These are phyloP conservation scores for Leptatherina wallacei DNA, from an alignment of 2,797 vertebrate genomes.

Conservation along the genomic window DNA sequence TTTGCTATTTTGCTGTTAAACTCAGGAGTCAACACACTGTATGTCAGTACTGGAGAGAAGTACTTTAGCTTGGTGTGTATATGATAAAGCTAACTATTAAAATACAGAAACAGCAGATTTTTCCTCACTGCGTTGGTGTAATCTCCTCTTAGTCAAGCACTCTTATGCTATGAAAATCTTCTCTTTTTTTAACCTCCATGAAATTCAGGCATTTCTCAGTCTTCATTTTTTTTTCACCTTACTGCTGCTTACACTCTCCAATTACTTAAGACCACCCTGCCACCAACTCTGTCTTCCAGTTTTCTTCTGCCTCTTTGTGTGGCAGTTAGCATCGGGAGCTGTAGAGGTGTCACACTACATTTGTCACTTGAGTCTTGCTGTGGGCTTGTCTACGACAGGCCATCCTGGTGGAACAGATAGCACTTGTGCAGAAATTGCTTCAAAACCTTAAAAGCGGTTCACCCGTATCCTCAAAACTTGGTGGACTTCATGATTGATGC, in stretches of 20 bases:
- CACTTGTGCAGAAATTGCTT: conserved; percentile 14
- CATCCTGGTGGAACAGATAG: conserved; percentile 26
- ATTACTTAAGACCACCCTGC: conserved; percentile 13
- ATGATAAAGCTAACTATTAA: conserved; percentile 17
- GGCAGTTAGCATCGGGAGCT: conserved; percentile 20
- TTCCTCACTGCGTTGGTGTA: not conserved
- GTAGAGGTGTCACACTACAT: conserved; percentile 42
- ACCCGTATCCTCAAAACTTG: conserved; percentile 1
- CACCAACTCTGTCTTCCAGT: not conserved
- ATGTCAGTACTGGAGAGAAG: conserved; percentile 7
- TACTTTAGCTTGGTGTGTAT: conserved; percentile 14
- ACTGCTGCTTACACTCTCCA: not conserved
- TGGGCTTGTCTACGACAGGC: conserved; percentile 22
- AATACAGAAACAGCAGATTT: conserved; percentile 14
- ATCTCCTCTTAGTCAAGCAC: conserved; percentile 1
- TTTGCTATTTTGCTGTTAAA: conserved; percentile 29
- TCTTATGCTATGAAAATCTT: not conserved
- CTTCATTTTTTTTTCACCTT: not conserved
- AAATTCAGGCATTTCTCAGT: not conserved
- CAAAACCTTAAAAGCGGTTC: conserved; percentile 1
- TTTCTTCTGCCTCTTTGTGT: conserved; percentile 16
- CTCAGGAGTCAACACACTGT: conserved; percentile 23
- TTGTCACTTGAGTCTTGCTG: conserved; percentile 20
- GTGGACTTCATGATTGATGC: conserved; percentile 17
- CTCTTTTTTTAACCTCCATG: not conserved